A percentile compares a stretch with the other conserved stretches of the same genome.
Evolutionary conservation across 2,888 invertebrate species (phyloP).

Genomic region (Cepaea hortensis): DNA sequence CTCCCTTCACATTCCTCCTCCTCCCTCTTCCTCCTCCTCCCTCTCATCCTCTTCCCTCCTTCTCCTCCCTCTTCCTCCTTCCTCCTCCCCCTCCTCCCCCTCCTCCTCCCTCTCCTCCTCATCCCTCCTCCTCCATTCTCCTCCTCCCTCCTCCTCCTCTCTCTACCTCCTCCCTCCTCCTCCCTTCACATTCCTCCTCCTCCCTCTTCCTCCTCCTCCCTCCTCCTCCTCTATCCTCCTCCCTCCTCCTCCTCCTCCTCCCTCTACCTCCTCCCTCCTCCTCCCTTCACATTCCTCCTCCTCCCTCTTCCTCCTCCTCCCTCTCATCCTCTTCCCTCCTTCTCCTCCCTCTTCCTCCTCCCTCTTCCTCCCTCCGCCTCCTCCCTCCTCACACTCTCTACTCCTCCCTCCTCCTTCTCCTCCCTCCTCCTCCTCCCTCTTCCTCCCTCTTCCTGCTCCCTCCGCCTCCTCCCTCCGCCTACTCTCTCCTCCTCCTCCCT

Average conservation of each 20-base stretch:
- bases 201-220: conserved; percentile 15
- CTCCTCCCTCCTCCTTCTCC: not conserved
- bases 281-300: conserved; percentile 12
- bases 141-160: not conserved
- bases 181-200: not conserved
- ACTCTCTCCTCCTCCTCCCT: not conserved
- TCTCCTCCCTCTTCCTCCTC: not conserved
- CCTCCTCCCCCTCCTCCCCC: not conserved
- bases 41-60: not conserved
- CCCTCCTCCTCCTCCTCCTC: not conserved
- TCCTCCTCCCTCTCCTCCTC: not conserved
- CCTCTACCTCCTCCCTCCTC: not conserved
- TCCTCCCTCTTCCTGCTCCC: too few species aligned
- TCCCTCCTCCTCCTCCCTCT: not conserved
- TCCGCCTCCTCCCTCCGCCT: too few species aligned
- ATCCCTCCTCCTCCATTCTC: not conserved
- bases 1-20: not conserved
- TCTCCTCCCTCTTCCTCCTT: conserved; percentile 3
- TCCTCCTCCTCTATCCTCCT: not conserved
- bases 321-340: not conserved
- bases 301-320: not conserved
- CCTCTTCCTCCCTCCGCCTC: not conserved
- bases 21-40: conserved; percentile 13
- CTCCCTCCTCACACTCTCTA: too few species aligned
- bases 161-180: not conserved